Evolutionary conservation across 2,113 vertebrate genomes (phyloP), one percentile per base, ranked within the genome.

Genomic region (Tachysurus vachellii): DNA sequence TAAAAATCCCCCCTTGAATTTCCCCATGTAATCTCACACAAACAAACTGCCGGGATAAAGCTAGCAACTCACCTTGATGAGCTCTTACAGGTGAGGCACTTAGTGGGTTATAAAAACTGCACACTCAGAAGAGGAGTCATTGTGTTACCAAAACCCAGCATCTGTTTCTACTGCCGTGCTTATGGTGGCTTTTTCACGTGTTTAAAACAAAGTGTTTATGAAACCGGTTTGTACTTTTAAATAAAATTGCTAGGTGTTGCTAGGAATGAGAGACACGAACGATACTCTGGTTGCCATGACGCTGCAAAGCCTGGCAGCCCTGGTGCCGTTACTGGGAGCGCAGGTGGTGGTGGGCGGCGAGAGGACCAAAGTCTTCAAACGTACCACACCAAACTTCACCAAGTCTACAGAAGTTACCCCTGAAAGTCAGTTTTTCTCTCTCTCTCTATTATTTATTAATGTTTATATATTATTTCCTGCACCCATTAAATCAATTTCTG

Each of bases 291-390:
- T 99, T 36, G 96, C 97, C 0, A 96, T 96, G 92, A 99, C 98
- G 0, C 96, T 99, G 88, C 98, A 97, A 90, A 96, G 97, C 93
- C 92, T 99, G 47, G 97, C 98, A 0, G 96, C 97, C 87, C 93
- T 99, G 9, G 98, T 99, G 76, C 98, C 98, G 6, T 89, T 99
- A 9, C 96, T 99, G 0, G 98, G 98, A 53, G 98, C 98, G 66
- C 96, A 99, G 59, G 96, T 98, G 56, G 98, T 99, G 68, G 97
- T 99, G 36, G 98, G 98, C 54, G 98, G 98, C 84, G 96, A 97
- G 91, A 95, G 98, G 92, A 96, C 92, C 0, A 99, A 98, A 92
- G 97, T 99, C 91, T 99, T 99, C 93, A 99, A 98, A 93, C 94
- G 96, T 87, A 97, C 96, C 44, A 97, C 95, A 2, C 98, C 98